A percentile compares a stretch with the other conserved stretches of the same genome.
Evolutionary conservation across 2,797 vertebrate species (phyloP).

Genomic region (Pipistrellus kuhlii): DNA sequence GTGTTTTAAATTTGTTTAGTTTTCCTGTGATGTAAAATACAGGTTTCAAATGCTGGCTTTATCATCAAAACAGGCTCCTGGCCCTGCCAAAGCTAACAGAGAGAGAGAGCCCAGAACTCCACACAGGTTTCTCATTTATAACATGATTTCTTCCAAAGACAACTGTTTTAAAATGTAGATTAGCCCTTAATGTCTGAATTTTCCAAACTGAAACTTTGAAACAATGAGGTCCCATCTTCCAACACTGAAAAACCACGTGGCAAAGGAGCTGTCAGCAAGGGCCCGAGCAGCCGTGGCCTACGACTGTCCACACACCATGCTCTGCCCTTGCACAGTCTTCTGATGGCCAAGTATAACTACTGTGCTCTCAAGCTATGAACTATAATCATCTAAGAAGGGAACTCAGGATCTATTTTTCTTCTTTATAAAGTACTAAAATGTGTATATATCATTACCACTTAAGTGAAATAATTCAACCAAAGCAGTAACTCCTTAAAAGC

Average conservation of each 20-base stretch:
- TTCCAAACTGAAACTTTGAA: conserved; percentile 72
- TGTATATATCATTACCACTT: not conserved
- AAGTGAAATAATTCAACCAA: not conserved
- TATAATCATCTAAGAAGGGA: not conserved
- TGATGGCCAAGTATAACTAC: not conserved
- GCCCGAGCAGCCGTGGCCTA: not conserved
- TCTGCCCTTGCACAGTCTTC: not conserved
- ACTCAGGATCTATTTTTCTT: not conserved
- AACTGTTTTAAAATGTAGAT: conserved; percentile 78
- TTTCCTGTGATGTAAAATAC: conserved; percentile 71
- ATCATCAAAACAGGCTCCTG: conserved; percentile 69
- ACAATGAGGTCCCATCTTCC: conserved; percentile 73
- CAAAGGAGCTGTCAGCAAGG: not conserved
- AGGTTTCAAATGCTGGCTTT: conserved; percentile 77
- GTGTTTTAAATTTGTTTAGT: conserved; percentile 66
- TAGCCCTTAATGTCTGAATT: conserved; percentile 74
- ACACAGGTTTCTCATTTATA: conserved; percentile 76
- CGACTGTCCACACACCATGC: accelerated
- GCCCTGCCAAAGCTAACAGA: conserved; percentile 59
- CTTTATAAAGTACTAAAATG: not conserved
- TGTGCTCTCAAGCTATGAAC: not conserved
- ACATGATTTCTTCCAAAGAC: conserved; percentile 57
- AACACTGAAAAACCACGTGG: not conserved
- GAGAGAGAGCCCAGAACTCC: conserved; percentile 73
- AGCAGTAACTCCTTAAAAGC: not conserved